Percentiles rank a stretch among this genome's conserved stretches.
Evolutionary conservation across 2,113 vertebrate species (phyloP).

Genomic region (Argyrosomus japonicus): DNA sequence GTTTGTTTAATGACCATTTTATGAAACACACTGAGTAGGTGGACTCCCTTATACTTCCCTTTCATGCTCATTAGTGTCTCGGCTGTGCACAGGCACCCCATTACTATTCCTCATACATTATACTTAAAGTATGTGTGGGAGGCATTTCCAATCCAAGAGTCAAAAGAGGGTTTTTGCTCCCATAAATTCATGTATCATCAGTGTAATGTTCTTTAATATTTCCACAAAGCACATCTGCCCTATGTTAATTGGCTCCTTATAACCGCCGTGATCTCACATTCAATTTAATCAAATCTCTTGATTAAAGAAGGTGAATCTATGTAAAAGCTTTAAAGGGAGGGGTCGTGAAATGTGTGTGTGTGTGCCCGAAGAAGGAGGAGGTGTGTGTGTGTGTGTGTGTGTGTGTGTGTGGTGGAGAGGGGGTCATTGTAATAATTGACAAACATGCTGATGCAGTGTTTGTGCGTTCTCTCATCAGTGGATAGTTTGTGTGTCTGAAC

Average conservation of each 20-base stretch:
- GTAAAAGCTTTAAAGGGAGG: conserved; percentile 56
- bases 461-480: conserved; percentile 52
- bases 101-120: conserved; percentile 11
- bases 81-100: too few species aligned
- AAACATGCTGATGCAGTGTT: conserved; percentile 70
- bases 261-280: conserved; percentile 61
- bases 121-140: conserved; percentile 61
- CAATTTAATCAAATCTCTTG: conserved; percentile 72
- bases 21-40: conserved; percentile 58
- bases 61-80: conserved; percentile 33
- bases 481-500: conserved; percentile 48
- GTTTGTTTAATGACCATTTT: conserved; percentile 62
- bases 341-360: conserved; percentile 1
- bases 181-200: conserved; percentile 68
- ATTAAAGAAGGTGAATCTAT: conserved; percentile 59
- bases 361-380: neutral
- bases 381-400: conserved; percentile 5
- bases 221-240: conserved; percentile 63
- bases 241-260: conserved; percentile 70
- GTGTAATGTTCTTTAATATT: conserved; percentile 64
- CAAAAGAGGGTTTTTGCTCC: conserved; percentile 52
- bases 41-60: conserved; percentile 45
- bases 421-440: conserved; percentile 50
- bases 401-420: neutral
- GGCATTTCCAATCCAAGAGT: conserved; percentile 60